phyloP scores from a whole-genome alignment of 2,888 invertebrate genomes.

The Chymomyza fuscimana region DNA sequence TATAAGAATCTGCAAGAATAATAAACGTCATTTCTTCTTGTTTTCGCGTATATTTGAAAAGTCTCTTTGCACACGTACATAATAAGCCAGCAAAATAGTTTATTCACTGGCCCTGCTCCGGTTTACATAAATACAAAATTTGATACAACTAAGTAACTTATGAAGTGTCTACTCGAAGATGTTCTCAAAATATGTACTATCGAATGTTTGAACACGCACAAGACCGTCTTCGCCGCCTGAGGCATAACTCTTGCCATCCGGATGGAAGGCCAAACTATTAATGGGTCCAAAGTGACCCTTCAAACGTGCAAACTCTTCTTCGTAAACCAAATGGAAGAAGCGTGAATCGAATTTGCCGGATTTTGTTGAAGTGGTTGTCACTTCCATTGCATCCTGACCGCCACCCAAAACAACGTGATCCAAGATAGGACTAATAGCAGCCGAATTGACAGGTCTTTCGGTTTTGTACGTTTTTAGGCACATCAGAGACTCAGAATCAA shows the following conservation, averaged over 20 bases:
- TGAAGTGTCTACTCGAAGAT: conserved; percentile 66
- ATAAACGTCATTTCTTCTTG: conserved; percentile 66
- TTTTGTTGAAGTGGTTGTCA: conserved; percentile 95
- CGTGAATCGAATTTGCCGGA: conserved; percentile 98
- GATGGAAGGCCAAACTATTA: conserved; percentile 98
- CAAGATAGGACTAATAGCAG: conserved; percentile 95
- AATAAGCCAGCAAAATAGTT: conserved; percentile 19
- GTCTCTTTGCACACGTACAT: conserved; percentile 68
- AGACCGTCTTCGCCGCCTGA: conserved; percentile 99
- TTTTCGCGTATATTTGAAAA: conserved; percentile 72
- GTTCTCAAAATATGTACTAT: conserved; percentile 94
- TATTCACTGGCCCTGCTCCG: neutral
- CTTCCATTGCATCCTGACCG: conserved; percentile 99
- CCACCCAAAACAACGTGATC: conserved; percentile 99
- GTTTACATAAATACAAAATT: conserved; percentile 36
- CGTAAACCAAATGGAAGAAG: conserved; percentile 97
- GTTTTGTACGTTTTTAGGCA: conserved; percentile 97
- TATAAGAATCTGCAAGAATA: conserved; percentile 36
- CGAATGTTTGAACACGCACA: conserved; percentile 96
- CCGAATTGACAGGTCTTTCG: conserved; percentile 98
- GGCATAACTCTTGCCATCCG: conserved; percentile 97
- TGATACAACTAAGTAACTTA: conserved; percentile 34
- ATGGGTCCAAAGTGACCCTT: conserved; percentile 99
- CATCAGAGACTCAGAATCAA: conserved; percentile 92
- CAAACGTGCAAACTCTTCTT: conserved; percentile 98